phyloP scores from a whole-genome alignment of 2,797 vertebrate genomes.

The Paratrypauchen microcephalus region DNA sequence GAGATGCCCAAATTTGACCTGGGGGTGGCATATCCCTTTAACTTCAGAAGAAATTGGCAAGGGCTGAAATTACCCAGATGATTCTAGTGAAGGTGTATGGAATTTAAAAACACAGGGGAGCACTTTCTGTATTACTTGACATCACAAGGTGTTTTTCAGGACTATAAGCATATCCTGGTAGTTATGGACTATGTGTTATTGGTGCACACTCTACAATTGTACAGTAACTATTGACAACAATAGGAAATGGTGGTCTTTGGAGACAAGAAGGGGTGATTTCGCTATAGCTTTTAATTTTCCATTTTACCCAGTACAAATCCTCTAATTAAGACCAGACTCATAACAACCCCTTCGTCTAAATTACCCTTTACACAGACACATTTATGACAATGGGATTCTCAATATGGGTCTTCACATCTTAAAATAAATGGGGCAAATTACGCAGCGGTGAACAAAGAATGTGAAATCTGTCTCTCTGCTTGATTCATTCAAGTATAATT shows the following conservation, averaged over 20 bases:
- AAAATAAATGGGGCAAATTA: conserved; percentile 24
- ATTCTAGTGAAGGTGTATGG: no score
- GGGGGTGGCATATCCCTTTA: no score
- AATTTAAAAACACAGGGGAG: no score
- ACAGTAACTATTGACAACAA: neutral
- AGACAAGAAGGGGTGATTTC: neutral
- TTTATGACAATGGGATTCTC: conserved; percentile 11
- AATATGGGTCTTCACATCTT: conserved; percentile 12
- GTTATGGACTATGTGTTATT: neutral
- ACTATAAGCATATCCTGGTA: neutral
- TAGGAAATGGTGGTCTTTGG: neutral
- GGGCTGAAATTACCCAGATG: no score
- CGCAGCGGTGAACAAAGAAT: conserved; percentile 16
- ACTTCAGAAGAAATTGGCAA: no score
- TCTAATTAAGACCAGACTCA: conserved; percentile 10
- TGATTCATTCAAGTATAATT: conserved; percentile 24
- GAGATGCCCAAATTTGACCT: no score
- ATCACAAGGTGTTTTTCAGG: no score
- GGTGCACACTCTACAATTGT: neutral
- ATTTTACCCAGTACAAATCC: conserved; percentile 3
- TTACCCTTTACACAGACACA: conserved; percentile 1
- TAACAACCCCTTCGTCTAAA: neutral
- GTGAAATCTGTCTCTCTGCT: conserved; percentile 25
- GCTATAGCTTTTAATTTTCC: conserved; percentile 1
- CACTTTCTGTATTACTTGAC: no score